Percentiles rank a stretch among this genome's conserved stretches.
Evolutionary conservation across 2,888 invertebrate species (phyloP).

Genomic region (Hypomecis punctinalis): DNA sequence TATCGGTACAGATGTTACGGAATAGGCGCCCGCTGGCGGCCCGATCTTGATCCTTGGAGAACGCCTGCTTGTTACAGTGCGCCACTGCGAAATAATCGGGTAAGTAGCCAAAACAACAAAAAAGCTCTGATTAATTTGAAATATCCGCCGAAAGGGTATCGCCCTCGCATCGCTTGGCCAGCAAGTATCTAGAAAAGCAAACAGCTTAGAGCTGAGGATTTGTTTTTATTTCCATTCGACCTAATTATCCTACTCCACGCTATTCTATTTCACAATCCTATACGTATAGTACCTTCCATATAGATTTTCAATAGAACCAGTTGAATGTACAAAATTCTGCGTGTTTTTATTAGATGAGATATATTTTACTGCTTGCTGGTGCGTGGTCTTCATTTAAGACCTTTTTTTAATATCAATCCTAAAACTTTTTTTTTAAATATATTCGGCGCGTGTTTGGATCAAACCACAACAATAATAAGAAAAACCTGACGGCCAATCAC

Average conservation of each 20-base stretch:
- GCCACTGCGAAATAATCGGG: conserved; percentile 27
- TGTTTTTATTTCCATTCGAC: too few species aligned
- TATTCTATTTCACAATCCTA: too few species aligned
- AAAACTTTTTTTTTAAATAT: not conserved
- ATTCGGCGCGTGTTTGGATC: not conserved
- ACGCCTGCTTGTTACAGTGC: conserved; percentile 29
- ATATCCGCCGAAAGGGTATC: not conserved
- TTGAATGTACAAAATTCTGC: too few species aligned
- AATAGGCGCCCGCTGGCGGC: conserved; percentile 44
- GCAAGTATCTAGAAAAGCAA: not conserved
- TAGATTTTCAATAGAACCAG: too few species aligned
- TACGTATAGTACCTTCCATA: too few species aligned
- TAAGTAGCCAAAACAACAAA: conserved; percentile 11
- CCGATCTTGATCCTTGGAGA: conserved; percentile 45
- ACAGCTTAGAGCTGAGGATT: too few species aligned
- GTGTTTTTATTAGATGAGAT: too few species aligned
- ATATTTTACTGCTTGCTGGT: too few species aligned
- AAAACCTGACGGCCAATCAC: conserved; percentile 13
- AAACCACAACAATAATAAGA: conserved; percentile 18
- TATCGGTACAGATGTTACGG: conserved; percentile 76
- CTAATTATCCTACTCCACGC: too few species aligned
- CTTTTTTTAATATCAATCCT: not conserved
- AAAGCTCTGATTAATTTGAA: not conserved
- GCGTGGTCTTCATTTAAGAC: too few species aligned
- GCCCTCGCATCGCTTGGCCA: not conserved